A percentile compares a stretch with the other conserved stretches of the same genome.
Evolutionary conservation across 2,113 vertebrate species (phyloP).

Genomic region (Thermophis baileyi): DNA sequence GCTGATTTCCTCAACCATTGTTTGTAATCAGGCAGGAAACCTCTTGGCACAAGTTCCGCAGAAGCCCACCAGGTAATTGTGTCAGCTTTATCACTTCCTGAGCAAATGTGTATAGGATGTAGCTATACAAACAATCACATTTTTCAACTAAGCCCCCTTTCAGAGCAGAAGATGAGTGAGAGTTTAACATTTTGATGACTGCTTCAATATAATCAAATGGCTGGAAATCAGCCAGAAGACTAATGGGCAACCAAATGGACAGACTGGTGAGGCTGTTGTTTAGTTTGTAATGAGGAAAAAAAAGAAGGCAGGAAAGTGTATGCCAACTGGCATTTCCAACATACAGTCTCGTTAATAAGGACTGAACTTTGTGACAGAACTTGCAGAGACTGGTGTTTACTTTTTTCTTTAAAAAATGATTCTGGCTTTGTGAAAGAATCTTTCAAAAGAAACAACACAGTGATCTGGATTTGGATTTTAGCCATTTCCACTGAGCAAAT

Average conservation of each 20-base stretch:
- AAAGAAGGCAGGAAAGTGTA: background rate
- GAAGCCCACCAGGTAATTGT: conserved; percentile 62
- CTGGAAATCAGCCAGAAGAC: conserved; percentile 11
- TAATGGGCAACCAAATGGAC: background rate
- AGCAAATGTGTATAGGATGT: conserved; percentile 64
- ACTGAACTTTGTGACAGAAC: background rate
- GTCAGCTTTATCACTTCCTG: conserved; percentile 76
- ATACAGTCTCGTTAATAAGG: background rate
- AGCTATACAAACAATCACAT: conserved; percentile 61
- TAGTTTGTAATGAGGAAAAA: background rate
- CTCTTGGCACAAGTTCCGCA: conserved; percentile 57
- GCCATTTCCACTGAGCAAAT: background rate
- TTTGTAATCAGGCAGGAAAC: conserved; percentile 66
- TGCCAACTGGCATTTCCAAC: background rate
- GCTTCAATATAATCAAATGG: background rate
- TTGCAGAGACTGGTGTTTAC: background rate
- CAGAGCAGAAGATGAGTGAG: conserved; percentile 44
- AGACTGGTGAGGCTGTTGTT: background rate
- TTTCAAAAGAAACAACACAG: background rate
- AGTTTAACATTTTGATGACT: conserved; percentile 38
- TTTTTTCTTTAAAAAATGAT: background rate
- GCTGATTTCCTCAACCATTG: conserved; percentile 70
- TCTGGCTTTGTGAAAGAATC: background rate
- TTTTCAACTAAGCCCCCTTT: conserved; percentile 36
- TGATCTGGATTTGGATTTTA: conserved; percentile 2